phyloP scores from a whole-genome alignment of 2,888 invertebrate genomes.

The Pasiphila rectangulata region DNA sequence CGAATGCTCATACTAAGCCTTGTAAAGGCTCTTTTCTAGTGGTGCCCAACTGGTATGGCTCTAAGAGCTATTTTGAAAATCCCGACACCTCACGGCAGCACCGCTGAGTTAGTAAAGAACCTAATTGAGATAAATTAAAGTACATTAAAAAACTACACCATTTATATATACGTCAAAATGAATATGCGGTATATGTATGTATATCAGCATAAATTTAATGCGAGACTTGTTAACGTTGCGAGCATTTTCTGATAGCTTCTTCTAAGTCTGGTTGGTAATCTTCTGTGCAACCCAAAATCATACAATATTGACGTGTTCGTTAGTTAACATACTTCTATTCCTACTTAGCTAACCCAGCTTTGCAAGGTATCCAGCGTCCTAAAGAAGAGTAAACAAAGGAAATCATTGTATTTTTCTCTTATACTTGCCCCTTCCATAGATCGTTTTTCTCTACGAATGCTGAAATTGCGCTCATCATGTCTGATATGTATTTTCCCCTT shows the following conservation, averaged over 20 bases:
- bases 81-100: slow-evolving; percentile 1
- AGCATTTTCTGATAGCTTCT: too few species aligned
- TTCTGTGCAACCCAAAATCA: slow-evolving; percentile 10
- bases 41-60: slow-evolving; percentile 1
- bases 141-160: background rate
- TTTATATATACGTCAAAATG: background rate
- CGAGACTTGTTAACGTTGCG: too few species aligned
- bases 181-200: too few species aligned
- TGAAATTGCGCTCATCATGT: slow-evolving; percentile 15
- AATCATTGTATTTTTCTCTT: slow-evolving; percentile 8
- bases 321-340: slow-evolving; percentile 7
- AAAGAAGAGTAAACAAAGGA: slow-evolving; percentile 12
- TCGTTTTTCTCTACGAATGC: slow-evolving; percentile 10
- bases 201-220: too few species aligned
- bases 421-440: slow-evolving; percentile 13
- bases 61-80: slow-evolving; percentile 2
- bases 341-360: slow-evolving; percentile 6
- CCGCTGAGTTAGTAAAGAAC: background rate
- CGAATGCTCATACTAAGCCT: too few species aligned
- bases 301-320: slow-evolving; percentile 5
- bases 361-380: slow-evolving; percentile 5
- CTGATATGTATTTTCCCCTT: slow-evolving; percentile 15
- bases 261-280: slow-evolving; percentile 10
- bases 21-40: too few species aligned
- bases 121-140: background rate